Base-by-base conservation (phyloP, 2,888 invertebrate genomes). In the Coleophora deauratella region DNA sequence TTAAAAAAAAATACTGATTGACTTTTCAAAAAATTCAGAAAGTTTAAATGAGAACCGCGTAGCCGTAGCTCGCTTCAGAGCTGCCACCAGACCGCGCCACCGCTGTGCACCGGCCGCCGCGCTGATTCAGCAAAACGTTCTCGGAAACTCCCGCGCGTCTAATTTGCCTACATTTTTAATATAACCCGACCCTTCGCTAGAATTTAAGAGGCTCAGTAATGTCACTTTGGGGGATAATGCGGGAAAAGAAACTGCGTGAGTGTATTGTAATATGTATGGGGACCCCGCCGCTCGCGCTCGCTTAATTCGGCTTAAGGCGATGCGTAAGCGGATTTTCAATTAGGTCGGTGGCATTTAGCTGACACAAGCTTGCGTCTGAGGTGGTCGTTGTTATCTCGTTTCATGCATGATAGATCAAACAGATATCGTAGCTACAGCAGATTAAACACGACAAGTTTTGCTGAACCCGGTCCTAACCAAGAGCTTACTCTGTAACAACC, bases 161-260 rank as follows among this genome's bases (percentile, higher is more conserved):
- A 45, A 59, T 63, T 57, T 54, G 49, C 58, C 54, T 63, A 58
- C 58, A 66, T 63, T 59, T 63, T 63, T 63, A 62, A 62, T 56
- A 52, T 51, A 52, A 48, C 46, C 55, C 53, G 54, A 59, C 61
- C 62, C 52, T 58, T 52, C 49, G 43, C 49, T 41, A 35, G 45
- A 50, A 48, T 48, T 48, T 50, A 50, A 52, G 51, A 49, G 48
- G 44, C 45, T 45, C 42, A 35, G 40, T 35, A 37, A 45, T 42
- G 45, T 45, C 48, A 50, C 54, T 51, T 51, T 35, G 14, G 54
- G 50, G 54, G 48, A 52, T 52, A 49, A 51, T 49, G 51, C 38
- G 35, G 38, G 44, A 44, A 41, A 45, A 49, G 45, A 45, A 48
- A 48, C 45, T 45, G 42, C 49, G 44, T 43, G 41, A 42, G 46